These are phyloP conservation scores for Clepsis dumicolana DNA, from an alignment of 2,888 invertebrate species.

Conservation along the genomic window DNA sequence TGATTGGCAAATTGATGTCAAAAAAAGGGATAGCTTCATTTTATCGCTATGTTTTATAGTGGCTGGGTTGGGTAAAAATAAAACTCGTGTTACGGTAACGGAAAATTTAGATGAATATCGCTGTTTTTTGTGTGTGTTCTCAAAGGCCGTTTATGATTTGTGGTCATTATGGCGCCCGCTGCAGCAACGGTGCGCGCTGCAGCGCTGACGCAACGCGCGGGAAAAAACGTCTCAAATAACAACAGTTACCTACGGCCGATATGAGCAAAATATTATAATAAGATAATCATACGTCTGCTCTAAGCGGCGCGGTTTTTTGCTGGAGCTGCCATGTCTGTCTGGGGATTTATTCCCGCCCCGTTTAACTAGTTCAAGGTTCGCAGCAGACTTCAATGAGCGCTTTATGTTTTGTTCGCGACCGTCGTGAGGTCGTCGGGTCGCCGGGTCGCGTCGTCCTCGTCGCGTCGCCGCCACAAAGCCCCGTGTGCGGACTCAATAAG, in stretches of 20 bases:
- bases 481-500: slow-evolving; percentile 22
- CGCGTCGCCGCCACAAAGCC: slow-evolving; percentile 58
- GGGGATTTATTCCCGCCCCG: slow-evolving; percentile 72
- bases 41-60: slow-evolving; percentile 63
- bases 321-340: slow-evolving; percentile 73
- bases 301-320: slow-evolving; percentile 72
- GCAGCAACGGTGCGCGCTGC: slow-evolving; percentile 66
- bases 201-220: slow-evolving; percentile 46
- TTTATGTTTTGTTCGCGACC: slow-evolving; percentile 74
- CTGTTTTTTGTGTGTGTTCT: slow-evolving; percentile 65
- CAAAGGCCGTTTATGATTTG: slow-evolving; percentile 70
- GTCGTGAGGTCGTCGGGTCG: slow-evolving; percentile 76
- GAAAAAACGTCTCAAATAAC: slow-evolving; percentile 48
- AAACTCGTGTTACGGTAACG: slow-evolving; percentile 63
- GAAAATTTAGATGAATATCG: slow-evolving; percentile 77
- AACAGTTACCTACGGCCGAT: slow-evolving; percentile 55
- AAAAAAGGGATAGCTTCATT: slow-evolving; percentile 64
- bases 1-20: slow-evolving; percentile 65
- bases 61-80: slow-evolving; percentile 62
- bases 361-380: slow-evolving; percentile 83
- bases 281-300: slow-evolving; percentile 81
- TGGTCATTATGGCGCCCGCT: slow-evolving; percentile 75
- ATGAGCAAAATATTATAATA: slow-evolving; percentile 74
- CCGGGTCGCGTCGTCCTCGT: slow-evolving; percentile 58
- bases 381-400: slow-evolving; percentile 74